Conservation (phyloP, 2,797 vertebrate species). For the Enteromius thamalakanensis region DNA sequence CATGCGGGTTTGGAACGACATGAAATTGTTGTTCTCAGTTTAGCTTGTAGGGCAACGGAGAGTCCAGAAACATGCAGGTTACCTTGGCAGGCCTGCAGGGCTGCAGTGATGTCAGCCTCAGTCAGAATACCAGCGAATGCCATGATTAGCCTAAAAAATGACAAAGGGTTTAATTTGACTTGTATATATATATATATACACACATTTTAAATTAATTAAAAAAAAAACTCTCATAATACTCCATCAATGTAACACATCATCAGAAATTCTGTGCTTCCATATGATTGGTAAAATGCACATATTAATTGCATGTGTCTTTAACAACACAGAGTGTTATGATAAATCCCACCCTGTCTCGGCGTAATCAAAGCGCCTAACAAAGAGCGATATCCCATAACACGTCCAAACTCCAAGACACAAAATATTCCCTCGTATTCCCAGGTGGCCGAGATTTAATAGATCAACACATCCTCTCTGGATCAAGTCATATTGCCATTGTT, state of each 20-base stretch:
- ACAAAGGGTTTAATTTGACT: neutral
- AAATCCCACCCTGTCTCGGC: constrained; percentile 31
- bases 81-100: constrained; percentile 83
- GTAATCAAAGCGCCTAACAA: constrained; percentile 16
- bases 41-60: neutral
- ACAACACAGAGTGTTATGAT: constrained; percentile 3
- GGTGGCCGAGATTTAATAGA: constrained; percentile 1
- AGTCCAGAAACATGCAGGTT: constrained; percentile 51
- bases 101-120: constrained; percentile 83
- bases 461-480: constrained; percentile 13
- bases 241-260: neutral
- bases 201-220: no score
- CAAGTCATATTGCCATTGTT: neutral
- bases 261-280: neutral
- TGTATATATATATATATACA: no score
- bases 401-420: constrained; percentile 25
- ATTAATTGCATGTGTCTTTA: neutral
- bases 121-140: constrained; percentile 78
- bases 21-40: neutral
- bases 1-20: neutral
- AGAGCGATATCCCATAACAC: constrained; percentile 13
- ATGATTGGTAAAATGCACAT: neutral
- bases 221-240: neutral
- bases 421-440: constrained; percentile 35
- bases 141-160: constrained; percentile 74